Evolutionary conservation across 2,113 vertebrate genomes (phyloP).

Genomic region (Myiozetetes cayanensis): DNA sequence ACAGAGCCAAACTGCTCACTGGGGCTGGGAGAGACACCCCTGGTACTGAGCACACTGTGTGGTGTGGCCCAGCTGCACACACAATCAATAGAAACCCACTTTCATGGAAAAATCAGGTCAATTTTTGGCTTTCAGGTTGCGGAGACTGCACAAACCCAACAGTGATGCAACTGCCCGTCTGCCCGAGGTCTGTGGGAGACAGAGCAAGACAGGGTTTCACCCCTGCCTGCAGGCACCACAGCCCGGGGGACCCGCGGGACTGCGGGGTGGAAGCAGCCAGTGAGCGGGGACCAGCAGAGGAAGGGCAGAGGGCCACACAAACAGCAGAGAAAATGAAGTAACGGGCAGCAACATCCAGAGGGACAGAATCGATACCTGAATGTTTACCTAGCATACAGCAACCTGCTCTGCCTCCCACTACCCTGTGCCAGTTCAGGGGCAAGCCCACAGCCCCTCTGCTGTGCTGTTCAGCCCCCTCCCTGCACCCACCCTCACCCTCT

Average conservation of each 20-base stretch:
- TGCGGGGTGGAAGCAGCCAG: not conserved
- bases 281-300: not conserved
- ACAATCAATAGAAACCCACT: not conserved
- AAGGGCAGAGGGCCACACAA: not conserved
- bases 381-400: not conserved
- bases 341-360: not conserved
- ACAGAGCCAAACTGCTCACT: not conserved
- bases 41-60: not conserved
- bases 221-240: not conserved
- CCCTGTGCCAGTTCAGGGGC: not conserved
- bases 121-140: not conserved
- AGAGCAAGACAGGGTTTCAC: accelerated
- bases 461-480: not conserved
- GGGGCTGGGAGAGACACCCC: accelerated
- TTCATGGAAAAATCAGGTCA: not conserved
- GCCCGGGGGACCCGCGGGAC: accelerated
- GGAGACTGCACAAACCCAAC: not conserved
- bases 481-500: not conserved
- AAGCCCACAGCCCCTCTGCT: not conserved
- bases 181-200: not conserved
- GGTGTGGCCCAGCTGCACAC: not conserved
- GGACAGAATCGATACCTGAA: not conserved
- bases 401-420: not conserved
- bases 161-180: not conserved
- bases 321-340: not conserved